Evolutionary conservation across 1,140 invertebrate genomes (phyloP), one percentile per base, ranked within the genome.

Genomic region (Heliconius eleuchia): DNA sequence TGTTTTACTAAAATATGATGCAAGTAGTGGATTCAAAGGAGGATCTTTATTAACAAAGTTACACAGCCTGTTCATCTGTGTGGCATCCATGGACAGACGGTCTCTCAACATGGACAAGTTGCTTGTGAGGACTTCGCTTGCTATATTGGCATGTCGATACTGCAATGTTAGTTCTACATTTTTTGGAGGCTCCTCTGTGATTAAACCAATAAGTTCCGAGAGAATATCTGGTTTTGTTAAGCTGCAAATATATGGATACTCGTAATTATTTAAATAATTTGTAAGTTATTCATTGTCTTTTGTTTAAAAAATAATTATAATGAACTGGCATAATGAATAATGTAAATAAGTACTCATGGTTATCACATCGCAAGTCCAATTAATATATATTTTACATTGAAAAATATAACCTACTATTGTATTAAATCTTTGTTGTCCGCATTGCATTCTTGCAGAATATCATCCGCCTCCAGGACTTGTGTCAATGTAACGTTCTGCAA

Each of bases 1-100:
- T 75, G 98, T 98, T 96, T 98, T 99, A 94, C 98, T 98, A 95
- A 99, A 99, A 96, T 99, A 99, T 83, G 98, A 99, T 52, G 98
- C 98, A 86, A 99, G 95, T 75, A 99, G 95, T 79, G 99, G 98
- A 95, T 99, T 99, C 71, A 99, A 95, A 52, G 97, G 97, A 88
- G 97, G 96, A 80, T 98, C 97, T 76, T 96, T 96, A 91, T 99
- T 97, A 83, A 99, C 95, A 95, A 99, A 99, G 85, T 96, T 96
- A 95, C 98, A 99, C 71, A 99, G 95, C 89, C 98, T 97, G 83
- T 97, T 96, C 86, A 99, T 95, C 81, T 98, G 95, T 78, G 95
- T 94, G 85, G 97, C 95, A 87, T 98, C 97, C 75, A 96, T 96
- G 74, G 97, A 97, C 80, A 99, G 95, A 84, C 96, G 97, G 94